Evolutionary conservation across 2,888 invertebrate genomes (phyloP).

Genomic region (Sminthurides aquaticus): DNA sequence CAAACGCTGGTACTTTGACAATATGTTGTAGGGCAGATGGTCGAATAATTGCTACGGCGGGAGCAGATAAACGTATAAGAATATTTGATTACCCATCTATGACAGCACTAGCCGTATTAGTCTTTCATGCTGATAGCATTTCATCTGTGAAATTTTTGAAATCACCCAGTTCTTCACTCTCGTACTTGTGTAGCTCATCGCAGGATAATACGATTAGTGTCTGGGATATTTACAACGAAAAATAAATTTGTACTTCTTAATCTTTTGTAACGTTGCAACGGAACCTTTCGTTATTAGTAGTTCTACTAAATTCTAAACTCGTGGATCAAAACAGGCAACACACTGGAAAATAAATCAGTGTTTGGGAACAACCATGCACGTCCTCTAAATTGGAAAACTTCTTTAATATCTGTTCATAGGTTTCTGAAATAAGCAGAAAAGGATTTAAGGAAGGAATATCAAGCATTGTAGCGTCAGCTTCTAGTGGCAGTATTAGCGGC

Average conservation of each 20-base stretch:
- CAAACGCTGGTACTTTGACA: conserved; percentile 12
- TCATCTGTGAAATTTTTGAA: not conserved
- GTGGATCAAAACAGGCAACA: no score
- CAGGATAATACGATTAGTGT: conserved; percentile 6
- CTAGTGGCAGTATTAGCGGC: conserved; percentile 34
- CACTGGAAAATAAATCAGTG: no score
- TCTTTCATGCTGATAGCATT: conserved; percentile 5
- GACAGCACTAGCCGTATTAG: conserved; percentile 12
- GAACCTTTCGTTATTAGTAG: no score
- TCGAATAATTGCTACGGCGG: conserved; percentile 14
- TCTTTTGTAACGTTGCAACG: no score
- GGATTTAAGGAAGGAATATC: conserved; percentile 41
- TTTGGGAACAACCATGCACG: no score
- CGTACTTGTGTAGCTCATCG: conserved; percentile 5
- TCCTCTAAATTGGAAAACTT: no score
- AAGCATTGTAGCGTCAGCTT: conserved; percentile 38
- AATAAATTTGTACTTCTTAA: no score
- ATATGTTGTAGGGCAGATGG: conserved; percentile 15
- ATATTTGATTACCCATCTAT: conserved; percentile 11
- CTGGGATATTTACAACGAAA: conserved; percentile 18
- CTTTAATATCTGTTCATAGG: no score
- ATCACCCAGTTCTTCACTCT: not conserved
- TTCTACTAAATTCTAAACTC: no score
- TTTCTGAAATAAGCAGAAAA: conserved; percentile 37
- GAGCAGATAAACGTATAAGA: conserved; percentile 13